Percentiles rank a stretch among this genome's conserved stretches.
Conservation (phyloP, 1,140 invertebrate genomes). For the Lasioglossum albipes region DNA sequence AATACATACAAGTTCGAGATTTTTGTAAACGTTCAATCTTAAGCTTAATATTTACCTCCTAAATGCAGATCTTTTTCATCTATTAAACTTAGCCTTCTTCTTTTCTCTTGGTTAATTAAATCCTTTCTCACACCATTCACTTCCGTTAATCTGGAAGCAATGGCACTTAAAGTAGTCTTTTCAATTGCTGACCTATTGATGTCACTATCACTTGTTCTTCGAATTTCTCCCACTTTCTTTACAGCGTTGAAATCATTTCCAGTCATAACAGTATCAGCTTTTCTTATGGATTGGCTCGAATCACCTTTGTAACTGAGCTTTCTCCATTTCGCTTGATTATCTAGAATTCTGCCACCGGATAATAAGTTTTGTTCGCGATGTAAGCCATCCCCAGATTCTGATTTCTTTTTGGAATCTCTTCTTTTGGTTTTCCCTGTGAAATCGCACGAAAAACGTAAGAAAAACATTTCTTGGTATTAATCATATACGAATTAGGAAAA, state of each 20-base stretch:
- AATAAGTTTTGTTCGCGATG: slow-evolving; percentile 78
- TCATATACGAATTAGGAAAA: not conserved
- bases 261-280: slow-evolving; percentile 66
- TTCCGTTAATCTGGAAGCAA: slow-evolving; percentile 71
- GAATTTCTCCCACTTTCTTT: slow-evolving; percentile 75
- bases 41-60: slow-evolving; percentile 65
- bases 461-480: slow-evolving; percentile 11
- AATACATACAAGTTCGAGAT: not conserved
- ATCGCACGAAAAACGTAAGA: slow-evolving; percentile 1
- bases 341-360: slow-evolving; percentile 77
- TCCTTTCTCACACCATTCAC: slow-evolving; percentile 78
- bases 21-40: not conserved
- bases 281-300: slow-evolving; percentile 63
- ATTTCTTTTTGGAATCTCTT: slow-evolving; percentile 81
- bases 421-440: slow-evolving; percentile 79
- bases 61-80: slow-evolving; percentile 78
- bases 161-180: slow-evolving; percentile 65
- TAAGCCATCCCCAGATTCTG: slow-evolving; percentile 76
- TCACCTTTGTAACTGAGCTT: slow-evolving; percentile 78
- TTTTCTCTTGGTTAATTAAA: slow-evolving; percentile 75
- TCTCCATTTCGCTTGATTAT: slow-evolving; percentile 77
- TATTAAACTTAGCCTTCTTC: slow-evolving; percentile 75
- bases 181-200: slow-evolving; percentile 67
- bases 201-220: slow-evolving; percentile 80
- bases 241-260: slow-evolving; percentile 69